Conservation (phyloP, 2,888 invertebrate species). For the Caenorhabditis drosophilae region DNA sequence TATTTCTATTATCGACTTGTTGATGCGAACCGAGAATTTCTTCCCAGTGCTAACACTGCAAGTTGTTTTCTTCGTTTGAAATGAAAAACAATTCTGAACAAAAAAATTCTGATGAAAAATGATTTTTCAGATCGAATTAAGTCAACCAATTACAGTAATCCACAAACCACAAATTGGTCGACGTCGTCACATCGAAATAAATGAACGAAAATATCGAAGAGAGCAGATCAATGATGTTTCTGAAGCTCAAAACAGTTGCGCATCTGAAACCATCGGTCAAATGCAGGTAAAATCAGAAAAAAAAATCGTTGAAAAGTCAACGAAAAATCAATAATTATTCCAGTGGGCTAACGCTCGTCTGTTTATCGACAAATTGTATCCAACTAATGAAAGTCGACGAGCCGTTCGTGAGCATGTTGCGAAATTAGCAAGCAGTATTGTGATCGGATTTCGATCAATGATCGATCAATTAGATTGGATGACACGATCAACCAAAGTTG, state of each 20-base stretch:
- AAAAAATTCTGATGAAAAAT: not conserved
- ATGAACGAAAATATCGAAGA: slow-evolving; percentile 12
- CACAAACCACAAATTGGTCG: slow-evolving; percentile 18
- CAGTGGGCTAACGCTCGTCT: slow-evolving; percentile 60
- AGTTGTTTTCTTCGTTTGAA: slow-evolving; percentile 1
- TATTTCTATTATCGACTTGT: slow-evolving; percentile 52
- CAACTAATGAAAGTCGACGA: slow-evolving; percentile 25
- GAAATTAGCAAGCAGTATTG: slow-evolving; percentile 47
- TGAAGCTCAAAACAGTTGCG: slow-evolving; percentile 37
- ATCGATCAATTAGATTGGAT: slow-evolving; percentile 64
- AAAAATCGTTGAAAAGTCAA: not conserved
- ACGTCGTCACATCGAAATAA: slow-evolving; percentile 18
- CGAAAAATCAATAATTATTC: slow-evolving; percentile 5
- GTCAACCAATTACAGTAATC: slow-evolving; percentile 16
- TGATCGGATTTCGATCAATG: slow-evolving; percentile 59
- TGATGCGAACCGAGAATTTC: slow-evolving; percentile 33
- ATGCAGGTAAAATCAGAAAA: too few relatives aligned
- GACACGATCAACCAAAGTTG: slow-evolving; percentile 51
- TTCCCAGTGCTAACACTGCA: slow-evolving; percentile 31
- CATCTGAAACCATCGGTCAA: slow-evolving; percentile 41
- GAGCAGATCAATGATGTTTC: slow-evolving; percentile 17
- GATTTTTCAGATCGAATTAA: slow-evolving; percentile 7
- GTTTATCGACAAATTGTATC: slow-evolving; percentile 59
- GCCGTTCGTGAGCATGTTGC: slow-evolving; percentile 52
- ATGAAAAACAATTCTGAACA: not conserved